Percentiles rank a stretch among this genome's conserved stretches.
Evolutionary conservation across 2,888 invertebrate genomes (phyloP).

Genomic region (Amblyjoppa fuscipennis): DNA sequence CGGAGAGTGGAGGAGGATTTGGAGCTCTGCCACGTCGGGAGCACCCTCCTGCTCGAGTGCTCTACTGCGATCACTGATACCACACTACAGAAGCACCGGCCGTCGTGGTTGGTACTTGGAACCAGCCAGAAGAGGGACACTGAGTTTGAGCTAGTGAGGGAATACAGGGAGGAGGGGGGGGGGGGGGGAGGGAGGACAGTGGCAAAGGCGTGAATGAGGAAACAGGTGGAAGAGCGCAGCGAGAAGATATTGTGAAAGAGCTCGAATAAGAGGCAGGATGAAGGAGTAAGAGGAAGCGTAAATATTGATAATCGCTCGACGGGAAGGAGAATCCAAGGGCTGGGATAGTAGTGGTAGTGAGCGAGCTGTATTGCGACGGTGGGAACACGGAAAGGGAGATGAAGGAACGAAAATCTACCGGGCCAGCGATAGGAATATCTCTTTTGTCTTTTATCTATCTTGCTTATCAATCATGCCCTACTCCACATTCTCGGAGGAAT

Average conservation of each 20-base stretch:
- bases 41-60: conserved; percentile 83
- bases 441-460: conserved; percentile 2
- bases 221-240: conserved; percentile 80
- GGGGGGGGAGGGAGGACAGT: conserved; percentile 7
- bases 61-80: conserved; percentile 85
- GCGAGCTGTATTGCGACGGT: background rate
- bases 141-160: conserved; percentile 62
- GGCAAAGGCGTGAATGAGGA: conserved; percentile 73
- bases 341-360: background rate
- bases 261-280: conserved; percentile 53
- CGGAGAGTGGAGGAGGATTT: conserved; percentile 78
- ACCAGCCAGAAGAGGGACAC: conserved; percentile 71
- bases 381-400: background rate
- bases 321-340: conserved; percentile 22
- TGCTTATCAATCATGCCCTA: background rate
- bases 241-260: conserved; percentile 56
- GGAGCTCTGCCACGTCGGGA: conserved; percentile 84
- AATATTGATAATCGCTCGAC: conserved; percentile 83
- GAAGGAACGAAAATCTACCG: background rate
- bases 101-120: conserved; percentile 76
- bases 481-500: background rate
- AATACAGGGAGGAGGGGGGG: background rate
- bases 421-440: background rate
- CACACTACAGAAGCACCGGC: conserved; percentile 77
- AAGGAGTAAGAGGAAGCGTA: conserved; percentile 76